Base-by-base conservation (phyloP, 2,888 invertebrate genomes). In the Lithophane leautieri region DNA sequence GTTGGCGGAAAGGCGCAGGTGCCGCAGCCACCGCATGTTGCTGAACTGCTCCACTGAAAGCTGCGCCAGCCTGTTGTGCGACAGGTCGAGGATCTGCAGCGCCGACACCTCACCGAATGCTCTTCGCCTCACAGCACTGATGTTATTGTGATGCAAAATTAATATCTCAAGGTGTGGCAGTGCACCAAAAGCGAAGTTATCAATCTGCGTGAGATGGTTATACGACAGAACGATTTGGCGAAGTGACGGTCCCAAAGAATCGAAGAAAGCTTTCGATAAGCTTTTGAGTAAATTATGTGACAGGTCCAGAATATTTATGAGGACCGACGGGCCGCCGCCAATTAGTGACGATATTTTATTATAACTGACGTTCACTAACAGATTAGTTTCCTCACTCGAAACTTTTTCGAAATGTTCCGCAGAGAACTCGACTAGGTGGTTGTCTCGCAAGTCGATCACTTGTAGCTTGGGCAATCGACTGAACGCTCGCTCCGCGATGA, bases 361-460 rank as follows among this genome's bases (percentile, higher is more conserved):
- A 88, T 97, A 95, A 82, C 98, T 98, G 9, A 97, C 96, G 90
- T 98, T 98, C 22, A 98, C 94, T 1, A 97, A 96, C 75, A 98
- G 94, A 22, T 97, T 97, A 7, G 94, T 93, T 61, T 97, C 97
- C 0, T 96, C 93, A 58, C 96, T 96, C 0, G 98, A 97, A 6
- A 97, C 97, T 87, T 97, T 97, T 34, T 97, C 95, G 86, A 98
- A 98, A 76, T 96, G 96, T 81, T 96, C 97, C 74, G 97, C 94
- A 0, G 97, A 97, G 70, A 98, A 96, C 47, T 97, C 96, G 0
- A 96, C 95, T 47, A 98, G 92, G 58, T 97, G 96, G 90, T 98
- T 98, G 81, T 97, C 97, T 91, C 98, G 98, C 74, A 98, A 92
- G 91, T 98, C 98, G 22, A 99, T 93, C 73, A 97, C 97, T 69